Evolutionary conservation across 2,113 vertebrate genomes (phyloP), one percentile per base, ranked within the genome.

Genomic region (Tetrao urogallus): DNA sequence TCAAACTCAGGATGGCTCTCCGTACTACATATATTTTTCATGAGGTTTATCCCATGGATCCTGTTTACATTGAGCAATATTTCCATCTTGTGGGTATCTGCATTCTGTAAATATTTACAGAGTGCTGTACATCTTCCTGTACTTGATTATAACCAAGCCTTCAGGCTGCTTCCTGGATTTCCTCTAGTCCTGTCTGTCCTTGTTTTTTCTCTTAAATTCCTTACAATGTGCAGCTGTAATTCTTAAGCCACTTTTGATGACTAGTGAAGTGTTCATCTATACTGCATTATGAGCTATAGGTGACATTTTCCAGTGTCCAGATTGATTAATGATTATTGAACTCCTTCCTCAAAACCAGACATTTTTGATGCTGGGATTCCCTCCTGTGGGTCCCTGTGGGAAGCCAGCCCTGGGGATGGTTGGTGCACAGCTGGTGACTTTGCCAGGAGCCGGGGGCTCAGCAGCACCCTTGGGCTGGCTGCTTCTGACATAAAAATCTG

Each of bases 21-120:
- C 58, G 81, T 52, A 15, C 11, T 56, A 4, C 28, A 13, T 61
- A 6, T 45, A 20, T 63, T 63, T 74, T 69, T 81, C 2, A 18
- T 86, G 24, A 67, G 60, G 20, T 88, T 94, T 78, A 47, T 86
- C 60, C 73, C 20, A 34, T 42, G 25, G 69, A 58, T 82, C 22
- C 34, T 76, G 10, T 79, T 83, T 83, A 57, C n/a, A n/a, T n/a
- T 75, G 74, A 92, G 42, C 36, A 86, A 2, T 81, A 48, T 76
- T 90, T 88, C 61, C 43, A 58, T 83, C 69, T 67, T 60, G 48
- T 56, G 83, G n/a, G 27, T 67, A n/a, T 84, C 48, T 69, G 38
- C 30, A 32, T 43, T 81, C 61, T 40, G 20, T 92, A 88, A 90
- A 54, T 93, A 84, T 93, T 93, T 92, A 43, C 36, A 86, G 77